A percentile compares a stretch with the other conserved stretches of the same genome.
phyloP scores from a whole-genome alignment of 2,113 vertebrate species.

The Holacanthus passer region DNA sequence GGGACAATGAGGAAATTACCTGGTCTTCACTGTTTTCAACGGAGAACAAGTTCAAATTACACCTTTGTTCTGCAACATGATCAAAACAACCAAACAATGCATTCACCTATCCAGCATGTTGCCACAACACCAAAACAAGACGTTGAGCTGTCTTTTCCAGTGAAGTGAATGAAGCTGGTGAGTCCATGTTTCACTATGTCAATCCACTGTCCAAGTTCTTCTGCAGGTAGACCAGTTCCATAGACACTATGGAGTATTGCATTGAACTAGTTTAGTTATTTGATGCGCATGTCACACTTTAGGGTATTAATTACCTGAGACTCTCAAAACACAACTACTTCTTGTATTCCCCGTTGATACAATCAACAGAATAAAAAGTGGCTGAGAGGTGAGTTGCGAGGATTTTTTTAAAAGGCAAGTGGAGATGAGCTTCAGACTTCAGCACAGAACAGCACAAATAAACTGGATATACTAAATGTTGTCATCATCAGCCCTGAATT shows the following conservation, averaged over 20 bases:
- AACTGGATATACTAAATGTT: background rate
- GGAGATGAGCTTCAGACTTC: constrained; percentile 33
- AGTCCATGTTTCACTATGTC: background rate
- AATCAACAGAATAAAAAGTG: constrained; percentile 34
- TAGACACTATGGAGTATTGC: constrained; percentile 47
- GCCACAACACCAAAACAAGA: constrained; percentile 5
- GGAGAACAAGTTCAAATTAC: background rate
- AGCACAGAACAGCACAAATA: constrained; percentile 21
- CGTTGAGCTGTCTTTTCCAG: background rate
- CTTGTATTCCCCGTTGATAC: constrained; percentile 48
- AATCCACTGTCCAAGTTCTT: constrained; percentile 7
- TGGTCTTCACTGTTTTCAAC: constrained; percentile 10
- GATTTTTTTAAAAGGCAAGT: constrained; percentile 45
- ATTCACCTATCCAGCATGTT: background rate
- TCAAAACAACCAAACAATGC: background rate
- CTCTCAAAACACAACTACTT: constrained; percentile 50
- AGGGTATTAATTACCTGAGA: constrained; percentile 77
- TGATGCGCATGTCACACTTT: constrained; percentile 29
- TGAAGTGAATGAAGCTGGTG: constrained; percentile 7
- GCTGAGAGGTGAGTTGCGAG: background rate
- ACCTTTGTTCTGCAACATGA: constrained; percentile 4
- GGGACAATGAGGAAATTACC: constrained; percentile 18
- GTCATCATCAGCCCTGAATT: constrained; percentile 49
- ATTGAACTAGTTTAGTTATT: constrained; percentile 38
- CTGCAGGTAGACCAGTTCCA: constrained; percentile 26